Conservation (phyloP, 2,888 invertebrate genomes). For the Pyrgus malvae region DNA sequence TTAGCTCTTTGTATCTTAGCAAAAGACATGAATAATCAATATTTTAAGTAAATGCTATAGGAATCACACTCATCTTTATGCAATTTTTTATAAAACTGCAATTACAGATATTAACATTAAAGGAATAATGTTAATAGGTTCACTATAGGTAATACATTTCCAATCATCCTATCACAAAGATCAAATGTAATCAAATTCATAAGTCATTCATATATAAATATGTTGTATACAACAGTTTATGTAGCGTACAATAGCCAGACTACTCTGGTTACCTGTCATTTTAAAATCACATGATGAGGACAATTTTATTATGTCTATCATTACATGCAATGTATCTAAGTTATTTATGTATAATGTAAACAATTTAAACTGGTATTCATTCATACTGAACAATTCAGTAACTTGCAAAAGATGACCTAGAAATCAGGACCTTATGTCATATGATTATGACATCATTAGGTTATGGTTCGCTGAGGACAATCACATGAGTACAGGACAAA, state of each 20-base stretch:
- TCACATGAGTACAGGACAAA: background rate
- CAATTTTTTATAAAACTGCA: no score
- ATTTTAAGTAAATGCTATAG: background rate
- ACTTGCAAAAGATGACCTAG: background rate
- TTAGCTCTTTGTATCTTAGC: constrained; percentile 44
- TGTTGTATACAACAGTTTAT: no score
- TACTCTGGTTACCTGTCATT: background rate
- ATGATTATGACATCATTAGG: constrained; percentile 8
- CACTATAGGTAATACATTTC: no score
- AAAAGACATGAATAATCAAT: background rate
- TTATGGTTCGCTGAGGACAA: background rate
- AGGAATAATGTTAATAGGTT: no score
- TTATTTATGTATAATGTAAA: no score
- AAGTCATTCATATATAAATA: no score
- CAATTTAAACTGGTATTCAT: no score
- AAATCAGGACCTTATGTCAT: constrained; percentile 7
- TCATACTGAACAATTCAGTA: background rate
- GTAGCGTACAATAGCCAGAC: no score
- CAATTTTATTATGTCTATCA: constrained; percentile 3
- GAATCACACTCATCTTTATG: background rate
- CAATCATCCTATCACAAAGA: no score
- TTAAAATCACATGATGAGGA: constrained; percentile 22
- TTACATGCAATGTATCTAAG: background rate
- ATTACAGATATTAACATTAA: no score
- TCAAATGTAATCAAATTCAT: no score